Evolutionary conservation across 2,888 invertebrate species (phyloP).

Genomic region (Pasiphila rectangulata): DNA sequence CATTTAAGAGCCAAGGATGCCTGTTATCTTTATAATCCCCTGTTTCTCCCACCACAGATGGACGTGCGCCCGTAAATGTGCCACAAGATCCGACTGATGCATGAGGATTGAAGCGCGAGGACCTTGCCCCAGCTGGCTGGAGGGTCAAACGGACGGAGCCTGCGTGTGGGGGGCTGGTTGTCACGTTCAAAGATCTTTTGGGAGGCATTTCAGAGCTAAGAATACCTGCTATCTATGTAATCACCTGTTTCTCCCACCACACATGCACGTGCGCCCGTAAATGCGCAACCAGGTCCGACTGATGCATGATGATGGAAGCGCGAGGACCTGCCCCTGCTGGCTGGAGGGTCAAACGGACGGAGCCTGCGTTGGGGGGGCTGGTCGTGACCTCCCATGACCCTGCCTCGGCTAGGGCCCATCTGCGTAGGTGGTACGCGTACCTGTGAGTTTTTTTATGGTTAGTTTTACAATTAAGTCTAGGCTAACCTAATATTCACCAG

Average conservation of each 20-base stretch:
- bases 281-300: constrained; percentile 94
- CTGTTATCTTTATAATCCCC: constrained; percentile 35
- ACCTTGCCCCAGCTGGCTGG: constrained; percentile 92
- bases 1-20: neutral
- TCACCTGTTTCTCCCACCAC: constrained; percentile 90
- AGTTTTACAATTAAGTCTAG: no score
- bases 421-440: constrained; percentile 93
- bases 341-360: constrained; percentile 89
- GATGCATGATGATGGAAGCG: constrained; percentile 89
- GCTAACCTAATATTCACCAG: no score
- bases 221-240: neutral
- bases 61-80: constrained; percentile 95
- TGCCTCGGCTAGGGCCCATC: constrained; percentile 93
- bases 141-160: no score
- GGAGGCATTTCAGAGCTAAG: no score
- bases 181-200: no score
- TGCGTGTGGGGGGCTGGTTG: no score
- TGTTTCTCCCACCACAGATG: constrained; percentile 96
- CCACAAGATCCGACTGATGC: constrained; percentile 92
- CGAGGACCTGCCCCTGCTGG: constrained; percentile 94
- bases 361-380: constrained; percentile 41
- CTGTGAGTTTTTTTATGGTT: no score
- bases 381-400: constrained; percentile 88
- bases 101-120: constrained; percentile 91
- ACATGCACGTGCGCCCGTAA: constrained; percentile 96